These are phyloP conservation scores for Drosophila tanythrix DNA, from an alignment of 2,888 invertebrate genomes.

Conservation along the genomic window DNA sequence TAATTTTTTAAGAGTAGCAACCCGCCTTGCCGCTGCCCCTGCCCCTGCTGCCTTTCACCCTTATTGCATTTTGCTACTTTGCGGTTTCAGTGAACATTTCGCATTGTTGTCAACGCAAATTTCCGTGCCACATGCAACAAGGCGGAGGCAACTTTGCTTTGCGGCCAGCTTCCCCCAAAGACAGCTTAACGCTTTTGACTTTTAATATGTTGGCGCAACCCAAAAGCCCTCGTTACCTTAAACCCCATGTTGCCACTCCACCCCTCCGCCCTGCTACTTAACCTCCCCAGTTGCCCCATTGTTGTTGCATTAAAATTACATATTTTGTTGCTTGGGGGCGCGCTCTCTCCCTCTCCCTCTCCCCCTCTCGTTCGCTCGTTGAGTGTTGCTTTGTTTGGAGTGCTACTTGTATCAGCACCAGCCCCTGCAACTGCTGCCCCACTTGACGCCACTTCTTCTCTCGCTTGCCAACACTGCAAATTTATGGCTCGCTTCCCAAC, in stretches of 20 bases:
- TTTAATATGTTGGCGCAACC: constrained; percentile 72
- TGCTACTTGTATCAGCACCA: constrained; percentile 57
- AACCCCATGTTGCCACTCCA: constrained; percentile 5
- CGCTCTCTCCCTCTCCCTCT: background rate
- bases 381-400: constrained; percentile 80
- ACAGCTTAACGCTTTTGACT: constrained; percentile 73
- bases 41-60: background rate
- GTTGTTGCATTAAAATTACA: constrained; percentile 70
- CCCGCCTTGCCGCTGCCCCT: background rate
- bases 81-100: constrained; percentile 60
- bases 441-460: background rate
- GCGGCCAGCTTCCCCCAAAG: background rate
- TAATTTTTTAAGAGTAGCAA: constrained; percentile 57
- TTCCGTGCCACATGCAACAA: constrained; percentile 70
- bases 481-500: constrained; percentile 56
- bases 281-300: constrained; percentile 15
- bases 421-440: background rate
- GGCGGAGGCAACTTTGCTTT: constrained; percentile 45
- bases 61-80: constrained; percentile 53
- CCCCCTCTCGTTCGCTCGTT: constrained; percentile 28
- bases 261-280: background rate
- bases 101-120: constrained; percentile 73
- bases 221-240: constrained; percentile 58
- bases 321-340: constrained; percentile 53
- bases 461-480: constrained; percentile 53